Conservation (phyloP, 2,888 invertebrate genomes). For the Lottia gigantea region DNA sequence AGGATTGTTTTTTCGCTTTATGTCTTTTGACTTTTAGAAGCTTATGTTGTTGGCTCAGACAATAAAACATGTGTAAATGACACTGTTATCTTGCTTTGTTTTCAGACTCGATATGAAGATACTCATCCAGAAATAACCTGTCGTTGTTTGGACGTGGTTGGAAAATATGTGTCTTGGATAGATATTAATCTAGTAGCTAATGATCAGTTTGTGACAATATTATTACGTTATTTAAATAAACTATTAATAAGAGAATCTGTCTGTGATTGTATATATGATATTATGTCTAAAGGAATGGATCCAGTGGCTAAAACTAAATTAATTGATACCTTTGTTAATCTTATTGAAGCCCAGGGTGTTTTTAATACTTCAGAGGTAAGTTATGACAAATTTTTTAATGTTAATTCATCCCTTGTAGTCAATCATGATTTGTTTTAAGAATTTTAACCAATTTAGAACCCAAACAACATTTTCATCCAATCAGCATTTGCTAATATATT, state of each 20-base stretch:
- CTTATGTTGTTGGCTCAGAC: no score
- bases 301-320: constrained; percentile 71
- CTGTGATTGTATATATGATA: constrained; percentile 72
- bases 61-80: no score
- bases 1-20: no score
- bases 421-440: no score
- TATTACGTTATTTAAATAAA: constrained; percentile 68
- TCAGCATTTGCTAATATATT: no score
- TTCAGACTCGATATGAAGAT: constrained; percentile 69
- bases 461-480: no score
- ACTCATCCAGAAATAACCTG: constrained; percentile 65
- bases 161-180: constrained; percentile 73
- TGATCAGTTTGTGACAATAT: constrained; percentile 71
- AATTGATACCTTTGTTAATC: constrained; percentile 69
- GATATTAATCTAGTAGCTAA: constrained; percentile 73
- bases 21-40: no score
- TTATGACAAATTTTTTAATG: not conserved
- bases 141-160: constrained; percentile 71
- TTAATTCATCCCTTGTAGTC: no score
- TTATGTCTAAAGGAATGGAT: constrained; percentile 74
- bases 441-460: no score
- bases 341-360: constrained; percentile 68
- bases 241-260: constrained; percentile 69
- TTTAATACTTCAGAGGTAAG: constrained; percentile 65
- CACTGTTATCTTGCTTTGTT: constrained; percentile 21